These are phyloP conservation scores for Nasua narica DNA, from an alignment of 2,797 vertebrate genomes.

Conservation along the genomic window DNA sequence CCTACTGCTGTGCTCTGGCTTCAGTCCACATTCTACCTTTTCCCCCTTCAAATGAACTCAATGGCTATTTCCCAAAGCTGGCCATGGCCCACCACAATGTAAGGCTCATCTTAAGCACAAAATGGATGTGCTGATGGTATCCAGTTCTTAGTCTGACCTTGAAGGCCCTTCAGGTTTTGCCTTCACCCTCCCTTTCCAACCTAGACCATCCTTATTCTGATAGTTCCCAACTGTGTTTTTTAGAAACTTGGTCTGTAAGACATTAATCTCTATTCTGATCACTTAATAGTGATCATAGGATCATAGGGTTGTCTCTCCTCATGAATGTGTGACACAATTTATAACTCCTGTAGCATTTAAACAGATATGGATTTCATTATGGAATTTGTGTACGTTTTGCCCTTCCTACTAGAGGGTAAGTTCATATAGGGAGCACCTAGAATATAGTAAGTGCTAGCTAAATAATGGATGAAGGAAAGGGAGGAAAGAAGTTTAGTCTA, in stretches of 20 bases:
- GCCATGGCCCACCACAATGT: not conserved
- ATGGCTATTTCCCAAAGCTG: not conserved
- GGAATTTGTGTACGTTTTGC: not conserved
- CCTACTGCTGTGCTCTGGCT: not conserved
- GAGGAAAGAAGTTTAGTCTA: not conserved
- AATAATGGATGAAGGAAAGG: not conserved
- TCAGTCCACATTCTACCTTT: not conserved
- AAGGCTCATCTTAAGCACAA: not conserved
- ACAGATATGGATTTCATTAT: not conserved
- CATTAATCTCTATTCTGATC: not conserved
- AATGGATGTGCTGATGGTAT: too few species aligned
- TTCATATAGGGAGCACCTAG: not conserved
- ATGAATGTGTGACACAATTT: not conserved
- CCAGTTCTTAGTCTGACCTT: not conserved
- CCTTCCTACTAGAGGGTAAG: not conserved
- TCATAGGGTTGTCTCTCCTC: not conserved
- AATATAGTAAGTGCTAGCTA: not conserved
- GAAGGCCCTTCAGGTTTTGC: not conserved
- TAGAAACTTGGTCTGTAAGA: not conserved
- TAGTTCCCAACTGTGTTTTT: not conserved
- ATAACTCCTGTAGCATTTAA: not conserved
- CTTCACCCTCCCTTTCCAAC: not conserved
- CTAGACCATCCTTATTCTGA: not conserved
- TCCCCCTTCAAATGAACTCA: not conserved
- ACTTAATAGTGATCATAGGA: not conserved